Evolutionary conservation across 2,113 vertebrate species (phyloP).

Genomic region (Sapayoa aenigma): DNA sequence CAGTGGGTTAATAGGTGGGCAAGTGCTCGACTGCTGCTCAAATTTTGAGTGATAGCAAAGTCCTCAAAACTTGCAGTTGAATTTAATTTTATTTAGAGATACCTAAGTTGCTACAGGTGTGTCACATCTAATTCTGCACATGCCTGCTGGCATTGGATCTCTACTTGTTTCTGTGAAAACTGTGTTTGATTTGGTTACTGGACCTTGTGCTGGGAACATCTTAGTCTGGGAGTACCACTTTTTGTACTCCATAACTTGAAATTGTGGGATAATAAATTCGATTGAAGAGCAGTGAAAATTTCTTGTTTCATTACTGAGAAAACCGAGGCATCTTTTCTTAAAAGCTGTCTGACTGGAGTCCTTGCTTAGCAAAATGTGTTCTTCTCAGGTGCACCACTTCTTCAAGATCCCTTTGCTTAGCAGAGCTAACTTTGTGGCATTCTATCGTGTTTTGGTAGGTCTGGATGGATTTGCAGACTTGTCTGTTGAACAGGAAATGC

Average conservation of each 20-base stretch:
- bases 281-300: not conserved
- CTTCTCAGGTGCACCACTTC: not conserved
- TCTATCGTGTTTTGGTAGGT: constrained; percentile 50
- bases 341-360: not conserved
- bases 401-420: not conserved
- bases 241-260: not conserved
- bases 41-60: not conserved
- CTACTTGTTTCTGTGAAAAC: not conserved
- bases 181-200: not conserved
- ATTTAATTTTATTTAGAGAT: not conserved
- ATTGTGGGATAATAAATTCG: not conserved
- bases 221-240: not conserved
- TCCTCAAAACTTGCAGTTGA: not conserved
- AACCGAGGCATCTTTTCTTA: not conserved
- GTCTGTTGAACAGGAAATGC: constrained; percentile 69
- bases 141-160: not conserved
- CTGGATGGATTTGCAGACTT: constrained; percentile 53
- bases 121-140: not conserved
- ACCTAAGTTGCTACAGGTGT: fast-evolving
- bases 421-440: not conserved
- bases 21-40: not conserved
- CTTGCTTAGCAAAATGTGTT: not conserved
- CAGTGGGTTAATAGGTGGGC: not conserved
- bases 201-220: not conserved
- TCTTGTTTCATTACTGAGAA: not conserved